Percentiles rank a stretch among this genome's conserved stretches.
phyloP scores from a whole-genome alignment of 2,113 vertebrate genomes.

The Thamnaconus septentrionalis region DNA sequence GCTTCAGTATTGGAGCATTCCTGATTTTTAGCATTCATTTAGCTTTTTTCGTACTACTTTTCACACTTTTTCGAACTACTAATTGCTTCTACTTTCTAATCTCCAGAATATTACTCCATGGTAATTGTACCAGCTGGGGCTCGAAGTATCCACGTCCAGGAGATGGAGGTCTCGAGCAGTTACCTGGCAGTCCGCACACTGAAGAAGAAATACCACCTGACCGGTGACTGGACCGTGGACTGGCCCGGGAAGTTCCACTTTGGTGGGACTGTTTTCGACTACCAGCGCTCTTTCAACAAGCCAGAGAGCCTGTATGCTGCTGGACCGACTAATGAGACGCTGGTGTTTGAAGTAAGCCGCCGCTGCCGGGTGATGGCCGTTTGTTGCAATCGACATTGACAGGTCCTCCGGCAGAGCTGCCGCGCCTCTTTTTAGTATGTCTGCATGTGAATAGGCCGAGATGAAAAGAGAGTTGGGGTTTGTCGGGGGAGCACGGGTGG shows the following conservation, averaged over 20 bases:
- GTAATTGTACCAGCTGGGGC: constrained; percentile 88
- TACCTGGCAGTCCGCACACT: constrained; percentile 89
- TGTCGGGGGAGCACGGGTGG: constrained; percentile 23
- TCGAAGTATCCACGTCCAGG: constrained; percentile 83
- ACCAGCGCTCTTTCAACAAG: constrained; percentile 85
- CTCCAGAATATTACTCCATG: constrained; percentile 87
- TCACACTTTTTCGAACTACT: neutral
- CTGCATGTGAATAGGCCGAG: constrained; percentile 46
- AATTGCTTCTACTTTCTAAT: neutral
- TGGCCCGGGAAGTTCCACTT: constrained; percentile 94
- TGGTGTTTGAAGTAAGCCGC: constrained; percentile 94
- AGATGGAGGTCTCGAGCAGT: constrained; percentile 86
- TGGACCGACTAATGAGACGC: constrained; percentile 94
- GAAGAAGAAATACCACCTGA: constrained; percentile 87
- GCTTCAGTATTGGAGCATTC: no score
- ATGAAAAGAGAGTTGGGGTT: constrained; percentile 57
- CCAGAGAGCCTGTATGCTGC: constrained; percentile 87
- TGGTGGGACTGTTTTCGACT: constrained; percentile 88
- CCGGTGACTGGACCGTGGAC: constrained; percentile 90
- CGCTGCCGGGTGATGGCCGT: constrained; percentile 50
- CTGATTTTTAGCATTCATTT: no score
- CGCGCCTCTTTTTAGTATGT: constrained; percentile 36
- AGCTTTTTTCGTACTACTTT: no score
- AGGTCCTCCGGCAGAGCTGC: constrained; percentile 54
- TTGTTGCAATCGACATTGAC: constrained; percentile 53